These are phyloP conservation scores for Mycteria americana DNA, from an alignment of 2,797 vertebrate genomes.

Conservation along the genomic window DNA sequence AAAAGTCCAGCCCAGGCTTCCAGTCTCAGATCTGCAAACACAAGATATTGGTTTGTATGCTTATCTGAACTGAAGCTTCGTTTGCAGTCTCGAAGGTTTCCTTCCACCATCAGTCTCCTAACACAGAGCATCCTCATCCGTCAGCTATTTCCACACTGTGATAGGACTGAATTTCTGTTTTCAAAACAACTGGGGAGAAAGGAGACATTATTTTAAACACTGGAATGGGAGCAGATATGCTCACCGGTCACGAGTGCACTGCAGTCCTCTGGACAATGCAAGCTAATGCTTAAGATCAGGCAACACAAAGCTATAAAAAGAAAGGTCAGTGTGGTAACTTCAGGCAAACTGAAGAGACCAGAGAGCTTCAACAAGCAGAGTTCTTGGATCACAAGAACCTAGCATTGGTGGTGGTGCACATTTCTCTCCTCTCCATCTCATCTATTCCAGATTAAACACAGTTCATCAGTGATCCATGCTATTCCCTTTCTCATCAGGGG, in stretches of 20 bases:
- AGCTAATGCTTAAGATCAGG: background rate
- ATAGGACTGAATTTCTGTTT: background rate
- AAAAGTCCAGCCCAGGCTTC: background rate
- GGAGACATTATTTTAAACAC: background rate
- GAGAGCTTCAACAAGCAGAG: background rate
- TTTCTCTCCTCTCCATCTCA: background rate
- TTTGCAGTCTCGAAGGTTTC: background rate
- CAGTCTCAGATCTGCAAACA: background rate
- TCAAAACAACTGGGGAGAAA: background rate
- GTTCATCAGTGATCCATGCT: background rate
- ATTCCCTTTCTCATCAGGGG: background rate
- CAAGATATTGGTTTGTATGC: background rate
- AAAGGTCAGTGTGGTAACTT: background rate
- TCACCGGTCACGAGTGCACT: background rate
- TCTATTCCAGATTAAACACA: background rate
- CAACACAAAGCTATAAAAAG: background rate
- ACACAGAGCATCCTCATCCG: background rate
- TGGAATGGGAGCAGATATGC: background rate
- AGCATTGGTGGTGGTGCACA: background rate
- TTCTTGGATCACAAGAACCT: background rate
- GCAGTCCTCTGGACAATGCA: background rate
- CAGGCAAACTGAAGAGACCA: background rate
- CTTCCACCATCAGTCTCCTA: background rate
- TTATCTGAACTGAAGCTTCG: background rate
- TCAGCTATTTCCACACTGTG: background rate